A percentile compares a stretch with the other conserved stretches of the same genome.
These are phyloP conservation scores for Balaeniceps rex DNA, from an alignment of 2,113 vertebrate species.

Conservation along the genomic window DNA sequence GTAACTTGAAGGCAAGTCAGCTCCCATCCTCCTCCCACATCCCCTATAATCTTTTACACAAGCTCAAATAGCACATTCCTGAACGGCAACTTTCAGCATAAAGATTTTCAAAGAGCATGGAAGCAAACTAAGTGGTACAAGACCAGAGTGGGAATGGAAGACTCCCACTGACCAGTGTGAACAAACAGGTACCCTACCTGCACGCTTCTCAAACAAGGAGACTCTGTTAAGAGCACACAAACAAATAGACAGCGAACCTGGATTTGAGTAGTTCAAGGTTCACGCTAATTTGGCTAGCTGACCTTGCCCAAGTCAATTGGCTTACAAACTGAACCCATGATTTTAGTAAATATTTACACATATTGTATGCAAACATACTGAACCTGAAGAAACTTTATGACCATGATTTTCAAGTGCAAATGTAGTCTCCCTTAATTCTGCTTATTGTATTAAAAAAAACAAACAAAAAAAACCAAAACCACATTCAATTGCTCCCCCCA, in stretches of 20 bases:
- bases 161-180: not conserved
- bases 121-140: not conserved
- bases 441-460: not conserved
- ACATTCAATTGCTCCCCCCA: not conserved
- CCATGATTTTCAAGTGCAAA: not conserved
- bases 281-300: not conserved
- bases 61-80: fast-evolving
- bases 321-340: not conserved
- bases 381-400: not conserved
- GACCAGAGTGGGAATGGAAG: not conserved
- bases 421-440: not conserved
- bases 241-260: not conserved
- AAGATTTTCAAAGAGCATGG: not conserved
- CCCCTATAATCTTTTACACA: not conserved
- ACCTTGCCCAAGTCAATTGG: not conserved
- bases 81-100: not conserved
- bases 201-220: not conserved
- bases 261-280: not conserved
- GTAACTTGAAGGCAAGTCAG: not conserved
- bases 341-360: not conserved
- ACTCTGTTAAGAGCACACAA: not conserved
- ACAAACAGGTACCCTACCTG: not conserved
- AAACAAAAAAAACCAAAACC: not conserved
- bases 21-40: not conserved
- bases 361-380: not conserved